Percentiles rank a stretch among this genome's conserved stretches.
These are phyloP conservation scores for Trinectes maculatus DNA, from an alignment of 2,113 vertebrate genomes.

Conservation along the genomic window DNA sequence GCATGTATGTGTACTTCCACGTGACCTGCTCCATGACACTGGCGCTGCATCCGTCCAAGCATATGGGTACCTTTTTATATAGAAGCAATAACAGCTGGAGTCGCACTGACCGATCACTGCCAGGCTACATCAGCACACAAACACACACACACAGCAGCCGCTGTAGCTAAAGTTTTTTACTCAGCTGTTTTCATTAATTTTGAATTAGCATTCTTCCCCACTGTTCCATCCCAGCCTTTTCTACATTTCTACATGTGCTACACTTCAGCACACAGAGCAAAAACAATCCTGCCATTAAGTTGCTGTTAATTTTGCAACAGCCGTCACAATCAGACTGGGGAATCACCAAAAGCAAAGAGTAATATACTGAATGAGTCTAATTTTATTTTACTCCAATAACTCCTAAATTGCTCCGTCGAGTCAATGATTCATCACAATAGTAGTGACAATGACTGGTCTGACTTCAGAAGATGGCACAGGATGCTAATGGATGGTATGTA, in stretches of 20 bases:
- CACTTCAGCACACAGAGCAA: background rate
- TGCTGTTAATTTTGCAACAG: background rate
- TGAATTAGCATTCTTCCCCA: slow-evolving; percentile 26
- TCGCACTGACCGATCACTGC: slow-evolving; percentile 31
- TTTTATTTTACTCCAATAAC: too few species aligned
- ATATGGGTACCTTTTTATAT: background rate
- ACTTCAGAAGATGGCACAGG: too few species aligned
- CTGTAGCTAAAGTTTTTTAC: slow-evolving; percentile 40
- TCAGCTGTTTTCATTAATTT: slow-evolving; percentile 52
- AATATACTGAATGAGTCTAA: too few species aligned
- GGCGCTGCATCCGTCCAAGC: background rate
- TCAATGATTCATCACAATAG: too few species aligned
- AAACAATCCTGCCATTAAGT: background rate
- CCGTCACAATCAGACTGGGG: too few species aligned
- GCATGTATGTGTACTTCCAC: too few species aligned
- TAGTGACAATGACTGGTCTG: too few species aligned
- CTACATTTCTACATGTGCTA: background rate
- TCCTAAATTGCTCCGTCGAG: too few species aligned
- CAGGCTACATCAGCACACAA: background rate
- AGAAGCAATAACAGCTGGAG: slow-evolving; percentile 18
- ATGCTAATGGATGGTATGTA: too few species aligned
- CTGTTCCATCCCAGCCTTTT: background rate
- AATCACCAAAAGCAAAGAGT: too few species aligned
- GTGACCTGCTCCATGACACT: too few species aligned
- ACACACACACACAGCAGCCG: slow-evolving; percentile 45